Evolutionary conservation across 2,888 invertebrate species (phyloP), one percentile per base, ranked within the genome.

Genomic region (Cyclophora punctaria): DNA sequence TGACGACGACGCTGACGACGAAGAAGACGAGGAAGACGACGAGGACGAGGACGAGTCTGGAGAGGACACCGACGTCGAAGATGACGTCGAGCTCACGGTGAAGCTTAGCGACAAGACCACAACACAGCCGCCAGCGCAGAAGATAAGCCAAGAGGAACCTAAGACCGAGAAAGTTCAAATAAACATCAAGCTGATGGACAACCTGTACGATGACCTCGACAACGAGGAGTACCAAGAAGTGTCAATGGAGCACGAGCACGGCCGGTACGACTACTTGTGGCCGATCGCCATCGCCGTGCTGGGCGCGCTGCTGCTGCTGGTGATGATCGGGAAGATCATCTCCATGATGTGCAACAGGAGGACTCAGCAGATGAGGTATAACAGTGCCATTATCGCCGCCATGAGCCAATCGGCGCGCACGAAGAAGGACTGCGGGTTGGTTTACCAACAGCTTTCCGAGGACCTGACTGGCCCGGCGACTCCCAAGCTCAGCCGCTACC

Each of bases 361-460:
- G 53, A 76, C 63, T 56, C 79, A 80, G 64, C 83, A 85, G 64
- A 64, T 83, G 41, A 77, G 84, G 71, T 89, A 88, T 63, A 88
- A 88, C 75, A 87, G 86, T 80, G 87, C 88, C 80, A 85, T 88
- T 66, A 83, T 87, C 55, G 87, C 87, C 40, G 87, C 86, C 51
- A 88, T 91, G 89, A 89, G 87, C 64, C 83, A 91, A 57, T 81
- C 83, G 56, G 73, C 80, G 20, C 87, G 88, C 55, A 86, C 90
- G 44, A 93, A 92, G 85, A 93, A 92, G 68, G 93, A 93, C 74
- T 93, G 93, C 63, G 93, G 93, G 3, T 89, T 94, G 53, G 93
- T 95, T 33, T 95, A 95, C 80, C 93, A 93, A 69, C 94, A 94
- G 60, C 83, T 95, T 49, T 93, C 94, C 6, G 95, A 95, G 75